A percentile compares a stretch with the other conserved stretches of the same genome.
Conservation (phyloP, 2,797 vertebrate genomes). For the Channallabes apus region DNA sequence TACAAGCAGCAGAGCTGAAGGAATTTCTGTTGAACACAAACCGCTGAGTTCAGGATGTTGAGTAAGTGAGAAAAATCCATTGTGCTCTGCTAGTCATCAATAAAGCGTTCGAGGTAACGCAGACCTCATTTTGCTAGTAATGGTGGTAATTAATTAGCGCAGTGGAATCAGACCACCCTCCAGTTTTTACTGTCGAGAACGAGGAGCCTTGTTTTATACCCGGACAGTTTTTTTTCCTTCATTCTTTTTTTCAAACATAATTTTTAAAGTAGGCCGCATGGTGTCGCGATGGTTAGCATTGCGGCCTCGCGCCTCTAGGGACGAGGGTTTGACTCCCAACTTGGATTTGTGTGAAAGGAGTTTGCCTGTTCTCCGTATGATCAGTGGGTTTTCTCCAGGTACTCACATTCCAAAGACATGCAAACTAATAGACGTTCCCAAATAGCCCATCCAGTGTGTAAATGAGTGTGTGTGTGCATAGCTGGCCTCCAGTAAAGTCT, state of each 20-base stretch:
- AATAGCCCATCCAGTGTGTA: too few relatives aligned
- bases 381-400: too few relatives aligned
- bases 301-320: too few relatives aligned
- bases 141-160: slow-evolving; percentile 45
- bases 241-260: background rate
- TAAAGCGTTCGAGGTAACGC: slow-evolving; percentile 6
- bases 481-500: too few relatives aligned
- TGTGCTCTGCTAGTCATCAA: slow-evolving; percentile 25
- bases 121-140: slow-evolving; percentile 42
- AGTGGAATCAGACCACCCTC: slow-evolving; percentile 22
- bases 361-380: too few relatives aligned
- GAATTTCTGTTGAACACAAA: background rate
- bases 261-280: too few relatives aligned
- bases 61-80: background rate
- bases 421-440: too few relatives aligned
- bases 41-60: slow-evolving; percentile 23
- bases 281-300: too few relatives aligned
- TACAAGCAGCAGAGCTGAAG: background rate
- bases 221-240: background rate
- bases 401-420: too few relatives aligned
- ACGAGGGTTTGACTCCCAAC: too few relatives aligned
- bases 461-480: too few relatives aligned
- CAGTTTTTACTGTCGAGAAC: background rate
- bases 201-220: background rate
- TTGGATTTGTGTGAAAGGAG: too few relatives aligned